These are phyloP conservation scores for Eurois occulta DNA, from an alignment of 2,888 invertebrate species.

Conservation along the genomic window DNA sequence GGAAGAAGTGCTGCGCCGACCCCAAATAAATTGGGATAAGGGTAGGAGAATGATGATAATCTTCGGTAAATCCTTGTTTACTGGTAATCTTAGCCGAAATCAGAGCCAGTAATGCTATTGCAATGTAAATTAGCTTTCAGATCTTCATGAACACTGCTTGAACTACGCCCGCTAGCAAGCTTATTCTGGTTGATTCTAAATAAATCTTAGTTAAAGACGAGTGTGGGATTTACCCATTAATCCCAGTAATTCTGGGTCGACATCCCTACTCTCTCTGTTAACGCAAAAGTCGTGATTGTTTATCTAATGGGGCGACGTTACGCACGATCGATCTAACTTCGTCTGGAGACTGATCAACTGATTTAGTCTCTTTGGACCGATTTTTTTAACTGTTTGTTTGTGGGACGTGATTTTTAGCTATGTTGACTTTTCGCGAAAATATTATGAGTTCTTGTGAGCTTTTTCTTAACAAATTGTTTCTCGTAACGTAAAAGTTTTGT, in stretches of 20 bases:
- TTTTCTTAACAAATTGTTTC: constrained; percentile 4
- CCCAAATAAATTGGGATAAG: neutral
- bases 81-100: neutral
- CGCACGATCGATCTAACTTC: constrained; percentile 64
- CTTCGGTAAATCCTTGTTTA: neutral
- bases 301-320: constrained; percentile 59
- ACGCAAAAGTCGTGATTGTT: constrained; percentile 61
- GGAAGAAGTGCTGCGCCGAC: neutral
- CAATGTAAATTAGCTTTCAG: constrained; percentile 7
- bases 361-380: constrained; percentile 1
- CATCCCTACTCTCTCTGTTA: constrained; percentile 34
- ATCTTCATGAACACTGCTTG: neutral
- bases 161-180: neutral
- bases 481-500: neutral
- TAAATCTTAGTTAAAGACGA: neutral
- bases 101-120: neutral
- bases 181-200: neutral
- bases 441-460: neutral
- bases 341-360: constrained; percentile 24
- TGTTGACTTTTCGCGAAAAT: constrained; percentile 4
- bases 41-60: neutral
- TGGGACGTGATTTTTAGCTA: constrained; percentile 11
- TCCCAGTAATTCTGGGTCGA: neutral
- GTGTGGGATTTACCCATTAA: neutral
- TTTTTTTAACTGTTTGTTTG: constrained; percentile 7